Conservation (phyloP, 1,140 invertebrate genomes). For the Zaprionus taronus region DNA sequence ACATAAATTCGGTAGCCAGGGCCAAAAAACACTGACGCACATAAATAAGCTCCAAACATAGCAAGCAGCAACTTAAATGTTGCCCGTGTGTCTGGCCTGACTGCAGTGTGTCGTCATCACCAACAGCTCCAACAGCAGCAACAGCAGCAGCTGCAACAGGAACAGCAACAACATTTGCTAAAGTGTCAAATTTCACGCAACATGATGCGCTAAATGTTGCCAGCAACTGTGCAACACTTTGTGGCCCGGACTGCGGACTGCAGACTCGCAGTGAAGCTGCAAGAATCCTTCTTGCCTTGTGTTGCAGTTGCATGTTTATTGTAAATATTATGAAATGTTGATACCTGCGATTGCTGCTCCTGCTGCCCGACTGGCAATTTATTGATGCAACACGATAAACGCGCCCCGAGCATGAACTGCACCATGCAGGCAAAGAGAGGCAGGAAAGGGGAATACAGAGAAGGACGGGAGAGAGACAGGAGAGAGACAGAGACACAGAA, state of each 20-base stretch:
- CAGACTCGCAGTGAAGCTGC: not conserved
- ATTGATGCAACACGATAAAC: slow-evolving; percentile 80
- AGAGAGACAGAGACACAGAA: not conserved
- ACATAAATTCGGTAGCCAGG: slow-evolving; percentile 78
- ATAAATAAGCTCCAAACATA: slow-evolving; percentile 51
- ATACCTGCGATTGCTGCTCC: slow-evolving; percentile 67
- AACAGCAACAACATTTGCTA: slow-evolving; percentile 40
- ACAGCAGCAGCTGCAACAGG: slow-evolving; percentile 11
- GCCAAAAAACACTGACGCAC: slow-evolving; percentile 27
- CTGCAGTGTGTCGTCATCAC: slow-evolving; percentile 69
- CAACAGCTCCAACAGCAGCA: slow-evolving; percentile 18
- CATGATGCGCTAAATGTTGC: slow-evolving; percentile 80
- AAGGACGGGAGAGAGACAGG: too few species aligned
- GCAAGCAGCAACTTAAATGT: slow-evolving; percentile 48
- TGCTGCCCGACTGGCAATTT: slow-evolving; percentile 59
- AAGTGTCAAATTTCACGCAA: slow-evolving; percentile 83
- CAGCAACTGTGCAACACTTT: slow-evolving; percentile 63
- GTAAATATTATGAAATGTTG: slow-evolving; percentile 84
- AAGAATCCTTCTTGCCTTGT: slow-evolving; percentile 38
- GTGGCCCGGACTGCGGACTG: not conserved
- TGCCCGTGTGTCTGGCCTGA: slow-evolving; percentile 70
- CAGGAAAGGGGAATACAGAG: not conserved
- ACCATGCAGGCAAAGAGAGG: not conserved
- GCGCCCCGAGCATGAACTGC: slow-evolving; percentile 67
- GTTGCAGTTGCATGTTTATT: slow-evolving; percentile 81